Conservation (phyloP, 2,888 invertebrate species). For the Phortica okadai region DNA sequence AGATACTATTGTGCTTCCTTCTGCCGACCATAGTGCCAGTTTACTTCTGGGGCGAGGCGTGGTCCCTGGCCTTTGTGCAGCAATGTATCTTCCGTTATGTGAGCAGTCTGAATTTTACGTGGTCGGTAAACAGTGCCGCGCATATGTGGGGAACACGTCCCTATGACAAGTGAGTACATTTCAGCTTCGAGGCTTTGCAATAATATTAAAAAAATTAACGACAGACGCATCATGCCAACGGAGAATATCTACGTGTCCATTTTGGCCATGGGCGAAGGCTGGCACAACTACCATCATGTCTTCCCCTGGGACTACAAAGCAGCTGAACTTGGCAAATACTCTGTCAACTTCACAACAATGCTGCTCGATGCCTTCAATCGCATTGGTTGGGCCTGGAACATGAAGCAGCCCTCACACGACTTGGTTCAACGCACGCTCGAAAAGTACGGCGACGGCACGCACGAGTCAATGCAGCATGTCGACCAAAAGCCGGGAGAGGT, state of each 20-base stretch:
- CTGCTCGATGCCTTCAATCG: conserved; percentile 83
- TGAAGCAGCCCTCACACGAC: conserved; percentile 81
- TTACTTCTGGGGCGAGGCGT: conserved; percentile 83
- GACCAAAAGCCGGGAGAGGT: conserved; percentile 38
- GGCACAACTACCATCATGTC: conserved; percentile 96
- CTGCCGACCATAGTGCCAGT: conserved; percentile 85
- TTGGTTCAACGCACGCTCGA: conserved; percentile 80
- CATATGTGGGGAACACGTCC: conserved; percentile 87
- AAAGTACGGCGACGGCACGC: conserved; percentile 76
- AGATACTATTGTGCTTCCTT: conserved; percentile 83
- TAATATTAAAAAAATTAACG: neutral
- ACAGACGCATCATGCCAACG: conserved; percentile 85
- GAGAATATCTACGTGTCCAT: conserved; percentile 87
- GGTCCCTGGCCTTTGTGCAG: conserved; percentile 81
- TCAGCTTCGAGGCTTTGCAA: neutral
- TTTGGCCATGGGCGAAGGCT: conserved; percentile 89
- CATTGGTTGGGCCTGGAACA: conserved; percentile 87
- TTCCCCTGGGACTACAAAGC: conserved; percentile 97
- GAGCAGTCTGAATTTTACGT: conserved; percentile 87
- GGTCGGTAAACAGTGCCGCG: conserved; percentile 93
- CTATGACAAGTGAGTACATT: conserved; percentile 81
- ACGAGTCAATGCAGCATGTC: conserved; percentile 55
- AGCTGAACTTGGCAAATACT: conserved; percentile 85
- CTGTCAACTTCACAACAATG: conserved; percentile 83
- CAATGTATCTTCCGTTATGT: conserved; percentile 85